Evolutionary conservation across 2,113 vertebrate genomes (phyloP), one percentile per base, ranked within the genome.

Genomic region (Danionella cerebrum): DNA sequence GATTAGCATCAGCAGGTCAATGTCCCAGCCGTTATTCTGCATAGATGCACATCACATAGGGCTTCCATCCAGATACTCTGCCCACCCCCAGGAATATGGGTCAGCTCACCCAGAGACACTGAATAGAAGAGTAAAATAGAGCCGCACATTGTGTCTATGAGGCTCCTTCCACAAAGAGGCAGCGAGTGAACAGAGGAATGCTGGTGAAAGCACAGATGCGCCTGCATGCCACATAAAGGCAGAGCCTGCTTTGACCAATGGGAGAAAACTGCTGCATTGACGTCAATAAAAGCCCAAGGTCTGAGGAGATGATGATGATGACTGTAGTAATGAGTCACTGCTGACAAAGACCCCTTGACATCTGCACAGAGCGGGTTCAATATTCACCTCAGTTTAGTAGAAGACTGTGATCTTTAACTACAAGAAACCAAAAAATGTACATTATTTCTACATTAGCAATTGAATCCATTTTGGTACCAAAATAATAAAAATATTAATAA

Each of bases 1-100:
- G 18, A 58, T 42, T 14, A 2, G 10, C 47, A 39, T 54, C 63
- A 78, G 71, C 75, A 75, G 76, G 76, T 81, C 78, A 77, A 69
- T 65, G 69, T 24, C 66, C 60, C 60, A 67, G 76, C 57, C 47
- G 58, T 72, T 67, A 71, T 66, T 68, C 63, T 19, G 53, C 55
- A 52, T 73, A 75, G 80, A 70, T 66, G 60, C 35, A 72, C 36
- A 45, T 65, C 53, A 53, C 73, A 75, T 65, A 54, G 67, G 24
- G 5, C 45, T 42, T 48, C 5, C 67, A 63, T 48, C 45, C 62
- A 13, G 33, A 53, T 2, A 10, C n/a, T 50, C 2, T 8, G 36
- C 57, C 42, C 31, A 16, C 42, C 74, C 62, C 48, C 45, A 60
- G 53, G 44, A 70, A 76, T 69, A 66, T 76, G 68, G 53, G 60